phyloP scores from a whole-genome alignment of 2,113 vertebrate genomes.

The Malurus alboscapulatus region DNA sequence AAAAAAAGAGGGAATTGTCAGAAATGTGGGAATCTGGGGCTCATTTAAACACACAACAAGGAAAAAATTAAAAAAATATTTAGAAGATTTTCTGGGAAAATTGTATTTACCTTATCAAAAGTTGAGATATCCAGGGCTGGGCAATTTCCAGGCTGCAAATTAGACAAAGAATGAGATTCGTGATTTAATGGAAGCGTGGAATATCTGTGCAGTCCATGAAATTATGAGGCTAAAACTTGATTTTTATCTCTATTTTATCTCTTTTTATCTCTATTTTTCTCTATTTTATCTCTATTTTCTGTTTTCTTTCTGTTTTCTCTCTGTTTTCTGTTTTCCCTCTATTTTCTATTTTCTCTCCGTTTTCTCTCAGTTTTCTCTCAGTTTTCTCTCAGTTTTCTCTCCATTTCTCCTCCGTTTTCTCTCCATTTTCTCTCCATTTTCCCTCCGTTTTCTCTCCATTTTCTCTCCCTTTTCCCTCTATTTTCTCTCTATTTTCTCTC shows the following conservation, averaged over 20 bases:
- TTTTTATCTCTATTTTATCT: rapidly evolving
- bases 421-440: too few relatives aligned
- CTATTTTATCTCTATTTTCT: too few relatives aligned
- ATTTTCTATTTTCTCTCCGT: too few relatives aligned
- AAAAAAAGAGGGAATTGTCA: background rate
- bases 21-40: background rate
- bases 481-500: too few relatives aligned
- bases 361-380: too few relatives aligned
- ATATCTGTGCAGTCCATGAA: rapidly evolving
- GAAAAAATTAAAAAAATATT: background rate
- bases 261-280: rapidly evolving
- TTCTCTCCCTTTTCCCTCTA: too few relatives aligned
- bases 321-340: too few relatives aligned
- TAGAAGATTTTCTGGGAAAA: background rate
- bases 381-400: too few relatives aligned
- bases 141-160: conserved; percentile 75
- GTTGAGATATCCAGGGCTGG: conserved; percentile 23
- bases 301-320: too few relatives aligned
- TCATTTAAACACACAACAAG: rapidly evolving
- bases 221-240: background rate
- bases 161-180: background rate
- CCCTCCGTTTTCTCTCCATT: rapidly evolving
- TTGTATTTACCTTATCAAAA: conserved; percentile 71
- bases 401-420: too few relatives aligned
- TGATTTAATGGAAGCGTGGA: background rate